A percentile compares a stretch with the other conserved stretches of the same genome.
These are phyloP conservation scores for Tupaia chinensis DNA, from an alignment of 2,113 vertebrate genomes.

Conservation along the genomic window DNA sequence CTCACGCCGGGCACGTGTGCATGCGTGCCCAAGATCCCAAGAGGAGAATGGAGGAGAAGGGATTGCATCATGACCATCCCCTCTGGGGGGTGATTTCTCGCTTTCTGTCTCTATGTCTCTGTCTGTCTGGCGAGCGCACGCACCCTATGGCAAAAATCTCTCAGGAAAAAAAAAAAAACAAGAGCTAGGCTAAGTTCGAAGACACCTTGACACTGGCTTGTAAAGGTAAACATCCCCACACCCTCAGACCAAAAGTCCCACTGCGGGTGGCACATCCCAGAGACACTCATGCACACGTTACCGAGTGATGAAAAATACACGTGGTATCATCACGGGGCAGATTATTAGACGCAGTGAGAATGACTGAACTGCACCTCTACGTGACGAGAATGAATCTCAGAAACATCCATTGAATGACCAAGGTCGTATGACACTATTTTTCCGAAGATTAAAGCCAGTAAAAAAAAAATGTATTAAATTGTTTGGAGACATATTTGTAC, in stretches of 20 bases:
- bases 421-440: neutral
- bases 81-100: too few relatives aligned
- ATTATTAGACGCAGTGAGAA: neutral
- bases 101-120: too few relatives aligned
- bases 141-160: too few relatives aligned
- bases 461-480: neutral
- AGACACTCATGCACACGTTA: neutral
- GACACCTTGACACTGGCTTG: neutral
- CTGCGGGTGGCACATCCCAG: neutral
- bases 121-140: too few relatives aligned
- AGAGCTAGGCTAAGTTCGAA: neutral
- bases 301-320: neutral
- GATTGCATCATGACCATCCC: too few relatives aligned
- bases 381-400: neutral
- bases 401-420: neutral
- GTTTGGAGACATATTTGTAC: neutral
- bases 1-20: too few relatives aligned
- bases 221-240: neutral
- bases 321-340: neutral
- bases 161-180: too few relatives aligned
- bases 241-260: neutral
- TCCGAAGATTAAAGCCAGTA: neutral
- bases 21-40: too few relatives aligned
- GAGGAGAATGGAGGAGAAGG: too few relatives aligned
- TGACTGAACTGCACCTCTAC: neutral